A percentile compares a stretch with the other conserved stretches of the same genome.
Conservation (phyloP, 2,797 vertebrate species). For the Galaxias olidus region DNA sequence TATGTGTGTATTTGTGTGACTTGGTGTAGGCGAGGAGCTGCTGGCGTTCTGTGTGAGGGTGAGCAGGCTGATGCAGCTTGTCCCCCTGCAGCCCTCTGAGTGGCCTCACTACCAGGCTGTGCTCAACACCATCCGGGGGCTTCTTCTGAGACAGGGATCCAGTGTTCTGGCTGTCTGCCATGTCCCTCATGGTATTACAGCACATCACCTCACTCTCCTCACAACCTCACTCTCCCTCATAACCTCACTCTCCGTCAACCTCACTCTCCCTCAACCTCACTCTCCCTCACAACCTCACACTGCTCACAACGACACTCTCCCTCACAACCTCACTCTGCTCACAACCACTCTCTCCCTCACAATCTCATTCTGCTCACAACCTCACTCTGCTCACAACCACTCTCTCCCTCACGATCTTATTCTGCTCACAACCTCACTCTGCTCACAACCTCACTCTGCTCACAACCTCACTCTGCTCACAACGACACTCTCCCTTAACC, state of each 20-base stretch:
- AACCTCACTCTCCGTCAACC: not conserved
- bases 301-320: too few relatives aligned
- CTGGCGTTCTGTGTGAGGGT: slow-evolving; percentile 72
- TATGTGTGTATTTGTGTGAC: too few relatives aligned
- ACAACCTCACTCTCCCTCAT: not conserved
- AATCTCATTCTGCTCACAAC: not conserved
- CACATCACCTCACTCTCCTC: not conserved
- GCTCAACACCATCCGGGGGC: slow-evolving; percentile 50
- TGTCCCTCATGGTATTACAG: slow-evolving; percentile 50
- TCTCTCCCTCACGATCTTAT: too few relatives aligned
- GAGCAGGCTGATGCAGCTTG: slow-evolving; percentile 69
- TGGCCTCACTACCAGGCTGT: slow-evolving; percentile 62
- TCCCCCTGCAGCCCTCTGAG: slow-evolving; percentile 38
- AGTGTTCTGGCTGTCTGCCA: slow-evolving; percentile 57
- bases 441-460: not conserved
- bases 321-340: not conserved
- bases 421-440: not conserved
- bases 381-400: too few relatives aligned
- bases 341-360: not conserved
- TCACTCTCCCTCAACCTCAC: not conserved
- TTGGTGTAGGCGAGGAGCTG: slow-evolving; percentile 70
- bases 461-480: not conserved
- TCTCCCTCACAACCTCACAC: too few relatives aligned
- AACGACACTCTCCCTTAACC: not conserved
- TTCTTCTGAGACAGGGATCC: slow-evolving; percentile 70